A percentile compares a stretch with the other conserved stretches of the same genome.
Conservation (phyloP, 2,113 vertebrate genomes). For the Calidris pygmaea region DNA sequence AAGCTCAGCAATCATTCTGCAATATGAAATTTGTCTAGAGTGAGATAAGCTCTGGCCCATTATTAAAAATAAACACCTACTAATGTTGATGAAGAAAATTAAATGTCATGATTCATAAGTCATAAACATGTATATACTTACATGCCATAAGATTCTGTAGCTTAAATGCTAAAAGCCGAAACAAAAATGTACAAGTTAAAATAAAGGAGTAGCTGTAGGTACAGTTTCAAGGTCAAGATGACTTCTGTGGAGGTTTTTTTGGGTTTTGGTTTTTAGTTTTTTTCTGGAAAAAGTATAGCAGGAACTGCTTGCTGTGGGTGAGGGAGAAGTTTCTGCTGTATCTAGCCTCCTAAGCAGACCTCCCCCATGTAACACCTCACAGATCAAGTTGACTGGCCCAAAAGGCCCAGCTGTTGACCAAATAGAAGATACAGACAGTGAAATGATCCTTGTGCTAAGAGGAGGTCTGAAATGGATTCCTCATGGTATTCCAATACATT, state of each 20-base stretch:
- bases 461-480: neutral
- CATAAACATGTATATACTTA: constrained; percentile 38
- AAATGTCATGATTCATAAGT: constrained; percentile 53
- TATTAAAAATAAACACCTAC: constrained; percentile 54
- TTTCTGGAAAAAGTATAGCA: neutral
- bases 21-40: constrained; percentile 57
- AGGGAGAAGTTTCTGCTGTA: neutral
- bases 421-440: neutral
- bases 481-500: neutral
- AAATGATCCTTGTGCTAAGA: neutral
- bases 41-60: constrained; percentile 52
- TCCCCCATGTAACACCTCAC: neutral
- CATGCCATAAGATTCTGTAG: neutral
- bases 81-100: constrained; percentile 59
- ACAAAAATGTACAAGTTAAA: neutral
- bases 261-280: neutral
- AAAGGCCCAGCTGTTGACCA: neutral
- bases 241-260: neutral
- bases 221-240: constrained; percentile 43
- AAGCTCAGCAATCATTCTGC: constrained; percentile 59
- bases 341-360: neutral
- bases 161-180: constrained; percentile 45
- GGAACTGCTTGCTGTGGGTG: neutral
- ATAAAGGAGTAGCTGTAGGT: neutral
- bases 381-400: neutral